Evolutionary conservation across 1,140 invertebrate species (phyloP).

Genomic region (Steinernema feltiae): DNA sequence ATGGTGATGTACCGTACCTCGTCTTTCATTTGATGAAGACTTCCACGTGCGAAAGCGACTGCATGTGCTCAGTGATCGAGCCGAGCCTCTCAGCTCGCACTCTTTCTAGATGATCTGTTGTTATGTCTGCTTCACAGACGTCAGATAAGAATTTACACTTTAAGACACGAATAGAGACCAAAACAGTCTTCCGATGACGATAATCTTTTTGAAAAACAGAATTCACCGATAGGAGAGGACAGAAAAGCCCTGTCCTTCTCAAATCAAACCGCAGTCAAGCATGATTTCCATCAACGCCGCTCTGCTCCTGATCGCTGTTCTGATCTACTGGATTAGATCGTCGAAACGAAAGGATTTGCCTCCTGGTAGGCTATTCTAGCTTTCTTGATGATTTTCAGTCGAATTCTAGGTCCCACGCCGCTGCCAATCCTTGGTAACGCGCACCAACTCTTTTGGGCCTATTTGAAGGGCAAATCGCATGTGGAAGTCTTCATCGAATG

Average conservation of each 20-base stretch:
- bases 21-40: constrained; percentile 11
- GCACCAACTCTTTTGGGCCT: not conserved
- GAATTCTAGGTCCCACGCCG: constrained; percentile 11
- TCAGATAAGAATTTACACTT: too few relatives aligned
- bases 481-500: not conserved
- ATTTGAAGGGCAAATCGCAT: not conserved
- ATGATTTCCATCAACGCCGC: not conserved
- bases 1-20: constrained; percentile 26
- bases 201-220: too few relatives aligned
- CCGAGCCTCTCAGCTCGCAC: too few relatives aligned
- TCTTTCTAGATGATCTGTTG: too few relatives aligned
- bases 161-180: too few relatives aligned
- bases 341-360: not conserved
- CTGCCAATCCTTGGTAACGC: constrained; percentile 20
- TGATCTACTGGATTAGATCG: not conserved
- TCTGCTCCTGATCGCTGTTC: not conserved
- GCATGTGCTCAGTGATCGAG: too few relatives aligned
- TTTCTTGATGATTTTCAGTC: not conserved
- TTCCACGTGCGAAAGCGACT: not conserved
- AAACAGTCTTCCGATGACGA: too few relatives aligned
- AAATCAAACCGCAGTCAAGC: not conserved
- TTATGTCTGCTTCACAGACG: too few relatives aligned
- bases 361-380: not conserved
- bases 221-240: too few relatives aligned
- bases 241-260: too few relatives aligned